A percentile compares a stretch with the other conserved stretches of the same genome.
Conservation (phyloP, 2,888 invertebrate species). For the Dicycla oo region DNA sequence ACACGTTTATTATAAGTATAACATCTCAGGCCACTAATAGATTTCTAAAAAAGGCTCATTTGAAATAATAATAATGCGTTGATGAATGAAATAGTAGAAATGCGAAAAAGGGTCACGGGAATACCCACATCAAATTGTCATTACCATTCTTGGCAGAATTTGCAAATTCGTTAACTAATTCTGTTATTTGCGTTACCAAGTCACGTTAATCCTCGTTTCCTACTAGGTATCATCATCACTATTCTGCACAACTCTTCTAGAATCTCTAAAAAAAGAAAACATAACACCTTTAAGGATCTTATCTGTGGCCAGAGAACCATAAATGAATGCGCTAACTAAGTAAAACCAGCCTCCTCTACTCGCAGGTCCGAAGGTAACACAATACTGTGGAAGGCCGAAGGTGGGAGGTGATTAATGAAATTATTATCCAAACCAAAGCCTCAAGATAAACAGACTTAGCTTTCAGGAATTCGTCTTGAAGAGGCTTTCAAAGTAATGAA, state of each 20-base stretch:
- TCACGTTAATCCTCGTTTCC: too few relatives aligned
- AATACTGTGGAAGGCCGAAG: neutral
- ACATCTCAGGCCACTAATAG: neutral
- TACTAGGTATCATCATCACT: neutral
- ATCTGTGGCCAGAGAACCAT: slow-evolving; percentile 17
- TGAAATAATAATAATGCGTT: neutral
- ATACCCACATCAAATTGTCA: neutral
- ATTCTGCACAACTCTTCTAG: slow-evolving; percentile 31
- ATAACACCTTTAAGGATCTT: slow-evolving; percentile 31
- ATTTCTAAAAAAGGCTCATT: neutral
- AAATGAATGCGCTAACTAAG: slow-evolving; percentile 26
- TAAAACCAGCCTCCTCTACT: too few relatives aligned
- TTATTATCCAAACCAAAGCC: slow-evolving; percentile 31
- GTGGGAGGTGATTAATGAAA: slow-evolving; percentile 30
- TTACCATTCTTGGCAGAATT: too few relatives aligned
- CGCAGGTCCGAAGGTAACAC: neutral
- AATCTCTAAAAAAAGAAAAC: neutral
- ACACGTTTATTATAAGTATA: neutral
- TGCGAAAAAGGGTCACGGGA: too few relatives aligned
- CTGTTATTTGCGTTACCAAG: neutral
- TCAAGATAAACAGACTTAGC: slow-evolving; percentile 12
- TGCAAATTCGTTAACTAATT: neutral
- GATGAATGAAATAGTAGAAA: too few relatives aligned
- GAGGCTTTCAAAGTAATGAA: slow-evolving; percentile 45
- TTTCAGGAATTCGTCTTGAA: slow-evolving; percentile 16